A percentile compares a stretch with the other conserved stretches of the same genome.
phyloP scores from a whole-genome alignment of 2,888 invertebrate genomes.

The Polymixis flavicincta region DNA sequence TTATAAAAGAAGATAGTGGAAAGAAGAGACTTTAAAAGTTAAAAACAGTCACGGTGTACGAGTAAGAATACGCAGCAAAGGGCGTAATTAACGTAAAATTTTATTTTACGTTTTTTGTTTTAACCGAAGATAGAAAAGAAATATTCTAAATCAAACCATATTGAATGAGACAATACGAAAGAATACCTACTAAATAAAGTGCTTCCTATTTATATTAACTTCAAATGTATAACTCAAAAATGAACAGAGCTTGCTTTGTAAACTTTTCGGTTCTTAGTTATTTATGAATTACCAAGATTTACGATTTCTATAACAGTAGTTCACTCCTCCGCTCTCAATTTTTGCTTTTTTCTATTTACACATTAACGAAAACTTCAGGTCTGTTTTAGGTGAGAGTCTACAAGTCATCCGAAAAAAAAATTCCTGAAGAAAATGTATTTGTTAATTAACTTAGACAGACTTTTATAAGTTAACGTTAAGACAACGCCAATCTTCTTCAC shows the following conservation, averaged over 20 bases:
- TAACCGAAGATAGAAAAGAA: not conserved
- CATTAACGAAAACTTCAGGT: not conserved
- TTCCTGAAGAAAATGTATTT: slow-evolving; percentile 11
- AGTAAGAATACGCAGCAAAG: not conserved
- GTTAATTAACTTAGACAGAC: slow-evolving; percentile 10
- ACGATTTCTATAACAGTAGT: not conserved
- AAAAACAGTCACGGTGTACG: not conserved
- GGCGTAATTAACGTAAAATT: not conserved
- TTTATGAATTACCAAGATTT: slow-evolving; percentile 16
- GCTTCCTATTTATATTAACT: slow-evolving; percentile 26
- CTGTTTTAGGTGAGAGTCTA: not conserved
- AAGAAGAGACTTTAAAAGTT: not conserved
- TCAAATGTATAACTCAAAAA: slow-evolving; percentile 15
- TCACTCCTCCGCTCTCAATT: not conserved
- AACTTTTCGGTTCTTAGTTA: not conserved
- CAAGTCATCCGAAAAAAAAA: not conserved
- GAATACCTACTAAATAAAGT: slow-evolving; percentile 27
- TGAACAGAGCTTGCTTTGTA: slow-evolving; percentile 12
- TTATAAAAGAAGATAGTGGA: not conserved
- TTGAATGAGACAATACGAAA: not conserved
- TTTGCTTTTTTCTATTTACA: not conserved
- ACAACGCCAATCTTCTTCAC: not conserved
- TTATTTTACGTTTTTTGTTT: too few species aligned
- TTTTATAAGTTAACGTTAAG: slow-evolving; percentile 1
- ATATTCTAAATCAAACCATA: not conserved